phyloP scores from a whole-genome alignment of 2,113 vertebrate species.

The Paraplagusia blochii region DNA sequence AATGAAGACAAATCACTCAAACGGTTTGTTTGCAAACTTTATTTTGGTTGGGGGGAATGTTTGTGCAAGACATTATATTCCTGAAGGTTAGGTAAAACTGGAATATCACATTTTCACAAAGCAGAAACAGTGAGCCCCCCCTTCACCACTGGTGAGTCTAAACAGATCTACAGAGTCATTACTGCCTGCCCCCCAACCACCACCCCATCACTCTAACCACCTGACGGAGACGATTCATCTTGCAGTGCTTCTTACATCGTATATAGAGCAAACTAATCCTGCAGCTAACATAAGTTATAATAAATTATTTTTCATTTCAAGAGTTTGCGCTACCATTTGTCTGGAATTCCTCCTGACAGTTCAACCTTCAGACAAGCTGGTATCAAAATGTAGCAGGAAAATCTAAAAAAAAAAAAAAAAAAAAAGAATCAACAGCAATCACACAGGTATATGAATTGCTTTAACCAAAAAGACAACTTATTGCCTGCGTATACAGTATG shows the following conservation, averaged over 20 bases:
- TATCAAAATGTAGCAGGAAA: no score
- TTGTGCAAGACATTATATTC: constrained; percentile 78
- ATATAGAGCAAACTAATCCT: no score
- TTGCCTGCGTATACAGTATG: no score
- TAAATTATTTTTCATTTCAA: no score
- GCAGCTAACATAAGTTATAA: no score
- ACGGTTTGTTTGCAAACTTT: constrained; percentile 74
- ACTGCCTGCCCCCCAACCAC: background rate
- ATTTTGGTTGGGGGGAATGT: constrained; percentile 80
- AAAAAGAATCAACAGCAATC: no score
- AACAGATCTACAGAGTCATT: constrained; percentile 30
- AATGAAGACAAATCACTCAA: constrained; percentile 9
- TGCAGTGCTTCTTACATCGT: background rate
- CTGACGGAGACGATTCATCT: background rate
- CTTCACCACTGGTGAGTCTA: constrained; percentile 32
- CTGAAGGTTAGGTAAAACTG: constrained; percentile 74
- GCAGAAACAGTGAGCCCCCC: constrained; percentile 57
- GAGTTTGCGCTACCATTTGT: no score
- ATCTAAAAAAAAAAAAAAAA: no score
- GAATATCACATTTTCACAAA: constrained; percentile 75
- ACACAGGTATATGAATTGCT: no score
- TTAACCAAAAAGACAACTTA: no score
- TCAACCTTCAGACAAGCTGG: no score
- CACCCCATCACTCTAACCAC: background rate
- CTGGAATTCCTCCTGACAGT: no score